Conservation (phyloP, 2,797 vertebrate species). For the Ptychadena robeensis region DNA sequence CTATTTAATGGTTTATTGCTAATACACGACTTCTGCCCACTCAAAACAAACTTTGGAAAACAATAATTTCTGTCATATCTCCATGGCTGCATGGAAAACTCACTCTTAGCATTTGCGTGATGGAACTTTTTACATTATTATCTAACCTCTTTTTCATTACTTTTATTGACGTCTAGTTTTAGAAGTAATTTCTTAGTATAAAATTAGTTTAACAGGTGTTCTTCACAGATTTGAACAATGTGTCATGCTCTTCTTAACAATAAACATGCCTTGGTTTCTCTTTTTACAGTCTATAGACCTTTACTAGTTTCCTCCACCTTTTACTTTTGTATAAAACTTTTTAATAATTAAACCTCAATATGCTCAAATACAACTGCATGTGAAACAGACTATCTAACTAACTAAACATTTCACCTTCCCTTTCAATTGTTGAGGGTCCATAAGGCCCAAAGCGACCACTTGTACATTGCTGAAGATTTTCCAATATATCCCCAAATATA, state of each 20-base stretch:
- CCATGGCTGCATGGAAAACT: slow-evolving; percentile 6
- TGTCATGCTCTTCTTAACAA: not conserved
- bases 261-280: not conserved
- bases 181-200: not conserved
- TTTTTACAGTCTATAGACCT: not conserved
- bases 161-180: not conserved
- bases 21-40: slow-evolving; percentile 46
- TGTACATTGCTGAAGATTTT: no score
- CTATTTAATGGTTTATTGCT: slow-evolving; percentile 52
- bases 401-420: no score
- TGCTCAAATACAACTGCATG: no score
- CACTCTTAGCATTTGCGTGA: not conserved
- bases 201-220: not conserved
- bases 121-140: not conserved
- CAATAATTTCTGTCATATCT: slow-evolving; percentile 17
- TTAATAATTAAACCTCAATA: no score
- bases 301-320: no score
- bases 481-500: no score
- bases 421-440: no score
- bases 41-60: slow-evolving; percentile 48
- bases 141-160: not conserved
- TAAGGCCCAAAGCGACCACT: no score
- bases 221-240: not conserved
- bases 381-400: no score
- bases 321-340: no score